Conservation (phyloP, 2,113 vertebrate species). For the Genyomyrus donnyi region DNA sequence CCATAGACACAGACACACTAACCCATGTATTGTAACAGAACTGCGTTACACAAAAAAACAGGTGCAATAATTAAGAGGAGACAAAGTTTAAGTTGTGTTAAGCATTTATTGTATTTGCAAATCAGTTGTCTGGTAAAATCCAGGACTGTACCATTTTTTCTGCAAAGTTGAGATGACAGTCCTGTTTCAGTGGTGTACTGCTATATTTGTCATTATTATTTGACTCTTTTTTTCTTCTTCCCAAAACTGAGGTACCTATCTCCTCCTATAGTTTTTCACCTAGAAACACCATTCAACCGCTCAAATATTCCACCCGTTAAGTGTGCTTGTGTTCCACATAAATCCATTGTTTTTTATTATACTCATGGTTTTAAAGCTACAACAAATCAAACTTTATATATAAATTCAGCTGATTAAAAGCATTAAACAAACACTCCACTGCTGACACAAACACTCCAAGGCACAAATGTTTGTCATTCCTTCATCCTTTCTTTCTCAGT, state of each 20-base stretch:
- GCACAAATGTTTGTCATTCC: neutral
- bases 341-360: neutral
- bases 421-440: neutral
- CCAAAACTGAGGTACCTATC: neutral
- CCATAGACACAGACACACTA: neutral
- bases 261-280: neutral
- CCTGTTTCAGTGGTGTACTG: neutral
- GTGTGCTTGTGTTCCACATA: neutral
- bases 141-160: neutral
- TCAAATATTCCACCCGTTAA: neutral
- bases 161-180: neutral
- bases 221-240: neutral
- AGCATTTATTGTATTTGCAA: neutral
- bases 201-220: neutral
- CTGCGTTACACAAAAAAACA: neutral
- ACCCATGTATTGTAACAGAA: neutral
- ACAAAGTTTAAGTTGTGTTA: neutral
- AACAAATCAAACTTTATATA: neutral
- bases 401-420: neutral
- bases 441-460: neutral
- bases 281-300: neutral
- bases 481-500: neutral
- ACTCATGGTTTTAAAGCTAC: neutral
- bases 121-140: neutral
- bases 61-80: neutral